Base-by-base conservation (phyloP, 2,797 vertebrate genomes). In the Aplochiton taeniatus region DNA sequence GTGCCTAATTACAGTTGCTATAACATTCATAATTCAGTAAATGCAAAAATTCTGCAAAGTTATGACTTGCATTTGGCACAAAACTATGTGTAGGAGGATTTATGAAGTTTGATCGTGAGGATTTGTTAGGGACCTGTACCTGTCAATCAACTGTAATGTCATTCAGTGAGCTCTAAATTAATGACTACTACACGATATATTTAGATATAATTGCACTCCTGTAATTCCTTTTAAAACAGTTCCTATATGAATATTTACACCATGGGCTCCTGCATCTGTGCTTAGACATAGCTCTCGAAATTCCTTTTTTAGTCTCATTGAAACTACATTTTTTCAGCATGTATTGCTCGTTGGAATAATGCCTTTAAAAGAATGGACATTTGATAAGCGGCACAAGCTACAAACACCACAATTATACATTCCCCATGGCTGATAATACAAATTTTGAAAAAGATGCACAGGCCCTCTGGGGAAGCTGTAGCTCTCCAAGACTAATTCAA, bases 121-220 rank as follows among this genome's bases (percentile, higher is more conserved):
- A 67, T 67, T 45, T 58, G 68, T 69, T 69, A 53, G 59, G 56
- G 60, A 63, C 65, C 65, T 47, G 18, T 42, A 65, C 74, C 75
- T 68, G 69, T 85, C 82, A 70, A 64, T 60, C 31, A 49, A 43
- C 20, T 68, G 52, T 78, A 72, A 74, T 69, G 70, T 76, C 46
- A 57, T 63, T 62, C 52, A 20, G 10, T 41, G 51, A 46, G 64
- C 75, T 63, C 61, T 50, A 17, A 75, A 65, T 73, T 65, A 44
- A 53, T 41, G 4, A 59, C 57, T 19, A 13, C n/a, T 11, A 6
- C 11, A 62, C 31, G 16, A 11, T 48, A 41, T 31, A 12, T 41
- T 17, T 19, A 61, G 46, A 17, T 57, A 62, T 43, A 9, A 52
- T 51, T 16, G 14, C 20, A 13, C 56, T 58, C 56, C 13, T 41